Base-by-base conservation (phyloP, 2,113 vertebrate species). In the Suncus etruscus region DNA sequence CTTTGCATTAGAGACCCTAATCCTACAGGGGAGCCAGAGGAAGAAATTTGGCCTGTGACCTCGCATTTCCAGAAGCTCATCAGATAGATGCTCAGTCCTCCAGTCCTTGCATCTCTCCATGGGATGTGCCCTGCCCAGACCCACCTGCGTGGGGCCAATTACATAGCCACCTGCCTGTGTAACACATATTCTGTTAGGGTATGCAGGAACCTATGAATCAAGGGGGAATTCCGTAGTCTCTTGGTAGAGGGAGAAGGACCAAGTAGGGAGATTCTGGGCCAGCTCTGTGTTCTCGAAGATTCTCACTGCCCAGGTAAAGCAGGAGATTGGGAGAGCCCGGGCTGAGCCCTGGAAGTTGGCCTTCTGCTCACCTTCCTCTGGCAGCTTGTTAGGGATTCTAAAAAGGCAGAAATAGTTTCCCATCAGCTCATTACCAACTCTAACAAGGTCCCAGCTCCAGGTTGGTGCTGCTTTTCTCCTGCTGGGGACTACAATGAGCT, bases 331-430 rank as follows among this genome's bases (percentile, higher is more conserved):
- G n/a, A 8, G 15, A 47, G 50, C 77, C 3, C 16, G 81, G 69
- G 81, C 69, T 75, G 66, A 87, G 94, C 94, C 83, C 1, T 6
- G 50, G 47, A 95, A 65, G 11, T 76, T 82, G 89, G 76, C 32
- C 83, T 95, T 90, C 76, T 78, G 83, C 87, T 96, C 45, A 51
- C 65, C 48, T n/a, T 68, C 87, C 78, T 92, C 84, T 94, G 89
- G n/a, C 31, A 86, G 61, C 58, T 96, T 0, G 0, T 97, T 97
- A 93, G 89, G 89, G 47, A 96, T 98, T 97, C 96, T 97, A 94
- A 95, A 96, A 88, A 95, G 95, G 91, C 89, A 97, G 95, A 96
- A 96, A 94, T 97, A 95, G 96, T 97, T 97, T 96, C 75, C 94
- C 1, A 0, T 97, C 91, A 95, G 69, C 83, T 97, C 92, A 94